phyloP scores from a whole-genome alignment of 2,797 vertebrate species.

The Sciurus carolinensis region DNA sequence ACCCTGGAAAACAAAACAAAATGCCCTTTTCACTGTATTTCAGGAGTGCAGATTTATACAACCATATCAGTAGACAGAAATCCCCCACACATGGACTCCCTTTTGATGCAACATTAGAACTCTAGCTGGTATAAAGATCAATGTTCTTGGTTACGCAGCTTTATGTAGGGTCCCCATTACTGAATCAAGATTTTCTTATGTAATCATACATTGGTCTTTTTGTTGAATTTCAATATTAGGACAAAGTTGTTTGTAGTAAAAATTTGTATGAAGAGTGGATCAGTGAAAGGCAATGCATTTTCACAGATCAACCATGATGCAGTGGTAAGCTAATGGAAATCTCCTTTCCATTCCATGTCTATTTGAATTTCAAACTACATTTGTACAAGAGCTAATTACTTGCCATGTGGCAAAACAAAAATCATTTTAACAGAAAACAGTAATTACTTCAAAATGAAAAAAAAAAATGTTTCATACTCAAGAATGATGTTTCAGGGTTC shows the following conservation, averaged over 20 bases:
- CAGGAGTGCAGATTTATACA: neutral
- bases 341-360: neutral
- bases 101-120: neutral
- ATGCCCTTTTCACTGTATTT: neutral
- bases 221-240: neutral
- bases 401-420: neutral
- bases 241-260: neutral
- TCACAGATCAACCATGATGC: neutral
- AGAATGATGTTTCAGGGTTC: neutral
- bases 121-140: neutral
- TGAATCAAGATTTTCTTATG: neutral
- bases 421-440: neutral
- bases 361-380: neutral
- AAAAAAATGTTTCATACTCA: neutral
- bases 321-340: neutral
- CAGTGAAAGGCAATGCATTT: neutral
- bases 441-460: neutral
- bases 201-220: neutral
- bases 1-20: neutral
- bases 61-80: neutral
- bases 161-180: neutral
- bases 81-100: neutral
- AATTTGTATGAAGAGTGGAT: neutral
- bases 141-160: neutral
- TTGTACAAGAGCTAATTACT: constrained; percentile 8